Conservation (phyloP, 2,797 vertebrate species). For the Cryptoblepharus egeriae region DNA sequence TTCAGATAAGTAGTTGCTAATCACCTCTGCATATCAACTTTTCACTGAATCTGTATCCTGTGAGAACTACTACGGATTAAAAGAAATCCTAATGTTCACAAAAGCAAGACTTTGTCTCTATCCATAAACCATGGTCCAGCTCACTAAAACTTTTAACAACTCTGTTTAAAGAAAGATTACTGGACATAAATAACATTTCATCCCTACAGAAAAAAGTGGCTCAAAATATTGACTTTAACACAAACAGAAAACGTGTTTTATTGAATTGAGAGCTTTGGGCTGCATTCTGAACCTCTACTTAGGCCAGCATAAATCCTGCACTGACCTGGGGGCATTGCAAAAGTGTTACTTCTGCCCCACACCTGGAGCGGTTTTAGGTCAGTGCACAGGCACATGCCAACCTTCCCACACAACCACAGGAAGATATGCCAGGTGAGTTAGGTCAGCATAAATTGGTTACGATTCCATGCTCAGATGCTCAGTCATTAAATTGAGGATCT, state of each 20-base stretch:
- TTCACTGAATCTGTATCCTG: neutral
- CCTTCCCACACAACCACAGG: too few relatives aligned
- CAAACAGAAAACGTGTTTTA: too few relatives aligned
- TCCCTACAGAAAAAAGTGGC: neutral
- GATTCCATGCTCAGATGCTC: too few relatives aligned
- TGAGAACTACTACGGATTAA: slow-evolving; percentile 20
- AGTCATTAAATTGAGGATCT: too few relatives aligned
- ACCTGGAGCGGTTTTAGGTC: too few relatives aligned
- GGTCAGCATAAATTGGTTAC: too few relatives aligned
- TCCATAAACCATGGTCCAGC: neutral
- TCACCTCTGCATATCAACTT: slow-evolving; percentile 16
- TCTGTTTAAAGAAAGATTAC: neutral
- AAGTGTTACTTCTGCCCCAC: too few relatives aligned
- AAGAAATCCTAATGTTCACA: neutral
- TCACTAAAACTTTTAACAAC: neutral
- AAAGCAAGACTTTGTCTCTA: neutral
- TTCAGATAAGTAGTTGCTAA: slow-evolving; percentile 30
- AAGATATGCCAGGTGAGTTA: too few relatives aligned
- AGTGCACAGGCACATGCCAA: too few relatives aligned
- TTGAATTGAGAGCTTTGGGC: neutral
- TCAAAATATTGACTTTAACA: neutral
- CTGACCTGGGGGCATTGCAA: too few relatives aligned
- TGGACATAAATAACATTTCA: neutral
- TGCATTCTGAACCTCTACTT: too few relatives aligned
- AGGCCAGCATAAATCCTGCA: too few relatives aligned